Conservation (phyloP, 2,888 invertebrate genomes). For the Cerastis rubricosa region DNA sequence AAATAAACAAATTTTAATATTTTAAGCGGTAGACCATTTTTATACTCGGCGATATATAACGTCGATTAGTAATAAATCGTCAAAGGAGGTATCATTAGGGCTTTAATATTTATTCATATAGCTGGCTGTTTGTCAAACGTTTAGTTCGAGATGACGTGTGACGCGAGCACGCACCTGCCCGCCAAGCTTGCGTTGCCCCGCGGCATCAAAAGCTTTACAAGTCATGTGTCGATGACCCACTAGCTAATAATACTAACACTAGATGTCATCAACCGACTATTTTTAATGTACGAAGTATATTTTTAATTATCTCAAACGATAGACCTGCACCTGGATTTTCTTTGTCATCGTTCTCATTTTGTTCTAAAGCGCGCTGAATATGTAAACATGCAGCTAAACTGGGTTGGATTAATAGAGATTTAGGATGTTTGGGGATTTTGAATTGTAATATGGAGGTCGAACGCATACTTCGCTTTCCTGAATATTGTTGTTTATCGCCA, state of each 20-base stretch:
- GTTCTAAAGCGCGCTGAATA: not conserved
- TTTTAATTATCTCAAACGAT: conserved; percentile 32
- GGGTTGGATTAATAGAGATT: not conserved
- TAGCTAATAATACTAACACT: conserved; percentile 57
- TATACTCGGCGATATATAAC: not conserved
- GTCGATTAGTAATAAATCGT: conserved; percentile 30
- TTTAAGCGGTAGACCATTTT: conserved; percentile 16
- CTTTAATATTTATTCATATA: conserved; percentile 38
- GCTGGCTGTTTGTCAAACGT: conserved; percentile 51
- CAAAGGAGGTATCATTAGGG: conserved; percentile 24
- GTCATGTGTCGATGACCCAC: conserved; percentile 62
- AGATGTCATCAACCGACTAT: conserved; percentile 64
- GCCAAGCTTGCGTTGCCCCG: conserved; percentile 44
- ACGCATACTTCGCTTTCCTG: no score
- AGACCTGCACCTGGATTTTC: conserved; percentile 30
- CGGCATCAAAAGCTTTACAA: conserved; percentile 57
- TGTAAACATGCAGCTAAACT: not conserved
- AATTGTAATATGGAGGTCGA: not conserved
- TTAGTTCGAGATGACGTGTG: conserved; percentile 52
- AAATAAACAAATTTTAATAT: conserved; percentile 44
- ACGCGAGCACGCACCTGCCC: conserved; percentile 55
- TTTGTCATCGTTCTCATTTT: conserved; percentile 34
- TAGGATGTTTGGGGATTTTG: not conserved
- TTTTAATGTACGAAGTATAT: conserved; percentile 50
- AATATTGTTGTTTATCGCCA: not conserved